A percentile compares a stretch with the other conserved stretches of the same genome.
phyloP scores from a whole-genome alignment of 2,888 invertebrate genomes.

The Chloromyia formosa region DNA sequence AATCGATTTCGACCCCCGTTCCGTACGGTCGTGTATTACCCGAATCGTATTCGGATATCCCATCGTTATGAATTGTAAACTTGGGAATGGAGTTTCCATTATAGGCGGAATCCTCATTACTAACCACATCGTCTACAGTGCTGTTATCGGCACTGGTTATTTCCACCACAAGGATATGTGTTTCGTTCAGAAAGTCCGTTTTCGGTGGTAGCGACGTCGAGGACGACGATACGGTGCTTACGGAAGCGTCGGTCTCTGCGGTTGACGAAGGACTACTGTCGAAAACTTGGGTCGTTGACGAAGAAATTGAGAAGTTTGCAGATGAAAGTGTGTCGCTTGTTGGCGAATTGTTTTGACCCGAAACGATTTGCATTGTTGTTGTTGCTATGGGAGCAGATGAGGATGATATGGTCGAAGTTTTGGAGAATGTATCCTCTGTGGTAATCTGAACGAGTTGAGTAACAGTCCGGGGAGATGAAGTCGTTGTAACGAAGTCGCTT shows the following conservation, averaged over 20 bases:
- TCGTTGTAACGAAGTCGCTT: too few relatives aligned
- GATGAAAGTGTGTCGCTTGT: not conserved
- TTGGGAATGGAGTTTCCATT: slow-evolving; percentile 48
- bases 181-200: slow-evolving; percentile 52
- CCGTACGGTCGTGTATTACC: slow-evolving; percentile 18
- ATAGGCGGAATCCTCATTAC: slow-evolving; percentile 53
- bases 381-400: slow-evolving; percentile 5
- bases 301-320: slow-evolving; percentile 18
- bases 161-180: slow-evolving; percentile 61
- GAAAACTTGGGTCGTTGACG: not conserved
- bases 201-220: not conserved
- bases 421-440: not conserved
- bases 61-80: slow-evolving; percentile 48
- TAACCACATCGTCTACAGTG: slow-evolving; percentile 55
- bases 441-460: not conserved
- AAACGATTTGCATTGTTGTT: not conserved
- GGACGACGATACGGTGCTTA: not conserved
- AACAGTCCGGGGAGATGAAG: too few relatives aligned
- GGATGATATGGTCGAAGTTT: not conserved
- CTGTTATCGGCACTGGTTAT: slow-evolving; percentile 58
- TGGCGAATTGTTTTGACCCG: too few relatives aligned
- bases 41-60: slow-evolving; percentile 45
- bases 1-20: slow-evolving; percentile 41
- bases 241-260: not conserved
- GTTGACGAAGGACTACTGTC: not conserved